Percentiles rank a stretch among this genome's conserved stretches.
Evolutionary conservation across 1,140 invertebrate species (phyloP).

Genomic region (Meloidogyne chitwoodi): DNA sequence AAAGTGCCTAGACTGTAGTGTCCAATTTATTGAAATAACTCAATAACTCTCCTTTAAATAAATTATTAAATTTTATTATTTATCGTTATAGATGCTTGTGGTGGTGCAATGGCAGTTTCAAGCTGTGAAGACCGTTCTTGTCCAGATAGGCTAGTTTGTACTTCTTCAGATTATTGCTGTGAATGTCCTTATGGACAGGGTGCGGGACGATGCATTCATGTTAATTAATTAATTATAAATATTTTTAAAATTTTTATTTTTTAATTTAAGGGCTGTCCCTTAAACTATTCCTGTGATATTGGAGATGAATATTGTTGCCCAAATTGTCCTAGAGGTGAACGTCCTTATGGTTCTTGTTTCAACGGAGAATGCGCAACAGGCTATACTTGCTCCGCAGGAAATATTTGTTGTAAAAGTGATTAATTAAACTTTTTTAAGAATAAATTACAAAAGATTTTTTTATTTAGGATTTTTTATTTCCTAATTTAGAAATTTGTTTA

Average conservation of each 20-base stretch:
- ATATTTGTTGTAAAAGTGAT: slow-evolving; percentile 24
- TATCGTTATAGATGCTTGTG: slow-evolving; percentile 22
- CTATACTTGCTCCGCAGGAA: slow-evolving; percentile 19
- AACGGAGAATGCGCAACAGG: slow-evolving; percentile 13
- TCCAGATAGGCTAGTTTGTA: slow-evolving; percentile 14
- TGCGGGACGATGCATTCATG: slow-evolving; percentile 10
- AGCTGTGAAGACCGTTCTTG: slow-evolving; percentile 21
- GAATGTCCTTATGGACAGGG: slow-evolving; percentile 28
- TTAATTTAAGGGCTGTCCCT: slow-evolving; percentile 20
- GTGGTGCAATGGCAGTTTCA: slow-evolving; percentile 22
- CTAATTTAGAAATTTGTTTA: too few species aligned
- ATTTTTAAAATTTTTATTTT: background rate
- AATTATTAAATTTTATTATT: background rate
- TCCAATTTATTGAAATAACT: too few species aligned
- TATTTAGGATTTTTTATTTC: too few species aligned
- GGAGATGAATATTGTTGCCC: slow-evolving; percentile 25
- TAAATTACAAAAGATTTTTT: too few species aligned
- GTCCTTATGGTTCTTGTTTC: slow-evolving; percentile 27
- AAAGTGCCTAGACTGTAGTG: too few species aligned
- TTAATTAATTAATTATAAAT: background rate
- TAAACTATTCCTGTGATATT: slow-evolving; percentile 4
- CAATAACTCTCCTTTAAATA: background rate
- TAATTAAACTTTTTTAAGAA: too few species aligned
- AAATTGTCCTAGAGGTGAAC: slow-evolving; percentile 1
- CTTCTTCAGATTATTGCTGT: slow-evolving; percentile 27